These are phyloP conservation scores for Acrossocheilus fasciatus DNA, from an alignment of 2,797 vertebrate genomes.

Conservation along the genomic window DNA sequence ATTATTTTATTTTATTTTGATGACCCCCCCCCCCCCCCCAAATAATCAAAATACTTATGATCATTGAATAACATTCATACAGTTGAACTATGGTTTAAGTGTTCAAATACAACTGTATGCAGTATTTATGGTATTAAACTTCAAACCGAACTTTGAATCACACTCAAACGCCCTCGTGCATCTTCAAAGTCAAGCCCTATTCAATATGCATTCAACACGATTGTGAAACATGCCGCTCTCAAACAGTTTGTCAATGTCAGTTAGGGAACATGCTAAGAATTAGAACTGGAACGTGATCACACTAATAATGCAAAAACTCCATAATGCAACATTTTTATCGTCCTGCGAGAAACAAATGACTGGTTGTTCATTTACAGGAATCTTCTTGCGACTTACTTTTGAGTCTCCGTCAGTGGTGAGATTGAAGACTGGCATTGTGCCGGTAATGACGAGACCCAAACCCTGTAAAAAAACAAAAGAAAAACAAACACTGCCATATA, in stretches of 20 bases:
- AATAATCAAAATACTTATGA: too few relatives aligned
- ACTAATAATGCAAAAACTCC: constrained; percentile 3
- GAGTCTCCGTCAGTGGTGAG: constrained; percentile 86
- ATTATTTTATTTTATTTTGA: not conserved
- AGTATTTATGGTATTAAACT: not conserved
- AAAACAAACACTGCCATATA: constrained; percentile 19
- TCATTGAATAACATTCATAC: not conserved
- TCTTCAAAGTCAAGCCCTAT: constrained; percentile 56
- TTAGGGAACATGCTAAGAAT: constrained; percentile 39
- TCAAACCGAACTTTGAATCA: not conserved
- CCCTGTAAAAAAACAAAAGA: constrained; percentile 77
- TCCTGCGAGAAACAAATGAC: not conserved
- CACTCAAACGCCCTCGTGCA: constrained; percentile 33
- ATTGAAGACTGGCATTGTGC: constrained; percentile 97
- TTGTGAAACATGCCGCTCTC: constrained; percentile 29
- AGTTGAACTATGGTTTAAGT: not conserved
- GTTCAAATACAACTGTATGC: not conserved
- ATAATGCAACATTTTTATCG: constrained; percentile 2
- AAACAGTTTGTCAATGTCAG: constrained; percentile 39
- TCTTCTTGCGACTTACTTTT: constrained; percentile 69
- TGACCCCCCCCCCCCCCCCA: not conserved
- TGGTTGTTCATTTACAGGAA: constrained; percentile 8
- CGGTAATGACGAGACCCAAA: constrained; percentile 94
- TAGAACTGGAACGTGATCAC: constrained; percentile 16
- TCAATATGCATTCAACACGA: constrained; percentile 41